These are phyloP conservation scores for Musca vetustissima DNA, from an alignment of 1,140 invertebrate species.

Conservation along the genomic window DNA sequence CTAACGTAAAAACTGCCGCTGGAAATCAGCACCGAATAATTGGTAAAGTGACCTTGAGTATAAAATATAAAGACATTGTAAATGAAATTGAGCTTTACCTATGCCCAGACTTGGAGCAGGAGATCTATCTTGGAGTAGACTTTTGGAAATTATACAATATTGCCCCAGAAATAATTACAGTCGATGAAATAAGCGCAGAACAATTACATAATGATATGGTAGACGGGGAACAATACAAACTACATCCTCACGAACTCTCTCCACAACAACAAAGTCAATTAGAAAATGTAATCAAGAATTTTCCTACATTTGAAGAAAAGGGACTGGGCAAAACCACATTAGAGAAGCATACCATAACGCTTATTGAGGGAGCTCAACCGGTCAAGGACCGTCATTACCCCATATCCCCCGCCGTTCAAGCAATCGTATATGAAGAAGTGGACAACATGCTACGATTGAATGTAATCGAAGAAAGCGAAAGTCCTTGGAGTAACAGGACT, in stretches of 20 bases:
- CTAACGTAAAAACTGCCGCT: too few species aligned
- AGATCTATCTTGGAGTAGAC: not conserved
- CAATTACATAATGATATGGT: not conserved
- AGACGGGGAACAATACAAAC: not conserved
- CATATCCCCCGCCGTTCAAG: not conserved
- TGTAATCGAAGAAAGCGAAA: slow-evolving; percentile 1
- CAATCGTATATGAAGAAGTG: not conserved
- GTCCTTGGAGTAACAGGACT: not conserved
- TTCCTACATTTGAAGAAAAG: not conserved
- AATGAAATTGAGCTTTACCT: not conserved
- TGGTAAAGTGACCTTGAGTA: too few species aligned
- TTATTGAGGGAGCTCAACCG: not conserved
- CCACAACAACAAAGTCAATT: not conserved
- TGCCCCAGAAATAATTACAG: not conserved
- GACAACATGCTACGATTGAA: not conserved
- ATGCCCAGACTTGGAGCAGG: not conserved
- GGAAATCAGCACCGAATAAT: too few species aligned
- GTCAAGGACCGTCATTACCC: not conserved
- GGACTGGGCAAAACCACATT: not conserved
- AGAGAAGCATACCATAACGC: not conserved
- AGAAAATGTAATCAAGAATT: not conserved
- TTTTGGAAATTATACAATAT: not conserved
- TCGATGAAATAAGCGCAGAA: not conserved
- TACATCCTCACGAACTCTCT: not conserved
- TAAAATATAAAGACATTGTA: too few species aligned